Percentiles rank a stretch among this genome's conserved stretches.
Evolutionary conservation across 2,113 vertebrate species (phyloP).

Genomic region (Passer montanus): DNA sequence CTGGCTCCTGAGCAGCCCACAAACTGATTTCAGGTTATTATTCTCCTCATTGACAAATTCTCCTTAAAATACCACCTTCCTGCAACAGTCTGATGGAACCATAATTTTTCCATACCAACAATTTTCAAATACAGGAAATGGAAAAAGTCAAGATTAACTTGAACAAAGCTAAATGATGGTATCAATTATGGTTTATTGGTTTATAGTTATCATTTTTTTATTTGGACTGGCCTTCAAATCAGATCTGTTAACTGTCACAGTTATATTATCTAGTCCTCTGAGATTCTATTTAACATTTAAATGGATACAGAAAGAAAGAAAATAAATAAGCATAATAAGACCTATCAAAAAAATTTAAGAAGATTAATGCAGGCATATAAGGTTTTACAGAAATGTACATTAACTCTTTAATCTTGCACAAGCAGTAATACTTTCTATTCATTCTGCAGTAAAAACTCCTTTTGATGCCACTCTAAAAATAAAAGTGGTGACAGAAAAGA

Average conservation of each 20-base stretch:
- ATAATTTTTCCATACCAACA: not conserved
- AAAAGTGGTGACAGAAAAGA: not conserved
- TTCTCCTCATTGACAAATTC: not conserved
- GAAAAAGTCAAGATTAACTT: not conserved
- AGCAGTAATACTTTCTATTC: not conserved
- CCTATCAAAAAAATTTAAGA: not conserved
- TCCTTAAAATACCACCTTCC: not conserved
- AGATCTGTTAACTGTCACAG: not conserved
- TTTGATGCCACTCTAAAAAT: not conserved
- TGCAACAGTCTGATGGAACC: not conserved
- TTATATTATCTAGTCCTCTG: not conserved
- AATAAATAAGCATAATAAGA: not conserved
- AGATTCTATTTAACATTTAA: conserved; percentile 19
- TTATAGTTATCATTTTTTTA: not conserved
- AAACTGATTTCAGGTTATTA: not conserved
- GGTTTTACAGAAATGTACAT: not conserved
- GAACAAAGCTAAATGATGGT: not conserved
- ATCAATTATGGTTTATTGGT: not conserved
- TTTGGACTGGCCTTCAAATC: not conserved
- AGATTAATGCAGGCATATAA: not conserved
- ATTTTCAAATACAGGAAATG: not conserved
- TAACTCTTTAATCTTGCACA: not conserved
- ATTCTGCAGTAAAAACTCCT: not conserved
- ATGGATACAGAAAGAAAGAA: not conserved
- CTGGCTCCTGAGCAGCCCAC: not conserved